Base-by-base conservation (phyloP, 2,113 vertebrate species). In the Panthera leo region DNA sequence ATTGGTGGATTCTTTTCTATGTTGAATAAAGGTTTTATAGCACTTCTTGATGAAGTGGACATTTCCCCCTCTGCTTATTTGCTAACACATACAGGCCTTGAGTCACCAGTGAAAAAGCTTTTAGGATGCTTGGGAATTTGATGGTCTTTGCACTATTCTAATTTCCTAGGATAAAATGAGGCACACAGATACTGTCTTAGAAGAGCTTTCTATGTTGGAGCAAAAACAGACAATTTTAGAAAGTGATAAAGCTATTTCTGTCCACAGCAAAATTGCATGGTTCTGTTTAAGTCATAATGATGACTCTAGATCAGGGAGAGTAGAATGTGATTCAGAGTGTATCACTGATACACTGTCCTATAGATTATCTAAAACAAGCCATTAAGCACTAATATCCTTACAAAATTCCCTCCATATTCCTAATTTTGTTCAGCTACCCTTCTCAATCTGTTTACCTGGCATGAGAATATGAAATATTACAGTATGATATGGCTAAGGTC, bases 161-260 rank as follows among this genome's bases (percentile, higher is more conserved):
- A 83, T 11, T 67, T 96, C 16, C n/a, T 42, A 42, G 48, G 70
- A n/a, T 67, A 82, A 95, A 78, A 67, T 53, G 13, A 89, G 13
- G 29, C 65, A 67, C 51, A 36, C 71, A 85, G 23, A 85, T 55
- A n/a, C 19, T 67, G 2, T 48, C 16, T 45, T 36, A 95, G n/a
- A 93, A 87, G 51, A 91, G 23, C 5, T 85, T 67, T 67, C 68
- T 34, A 63, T 45, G 48, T 16, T 65, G 21, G 45, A 2, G 14
- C 15, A 89, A 89, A 98, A 87, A 5, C 29, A 83, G 58, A 86
- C 27, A 45, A 55, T 65, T 89, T 94, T 34, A 76, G 31, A 79
- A 87, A 67, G 18, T 21, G 15, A 55, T 79, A 63, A 58, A 73
- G 88, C 23, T 80, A 10, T 68, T 85, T 48, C 23, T 73, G 23